Evolutionary conservation across 2,797 vertebrate genomes (phyloP), one percentile per base, ranked within the genome.

Genomic region (Gymnoscopelus braueri): DNA sequence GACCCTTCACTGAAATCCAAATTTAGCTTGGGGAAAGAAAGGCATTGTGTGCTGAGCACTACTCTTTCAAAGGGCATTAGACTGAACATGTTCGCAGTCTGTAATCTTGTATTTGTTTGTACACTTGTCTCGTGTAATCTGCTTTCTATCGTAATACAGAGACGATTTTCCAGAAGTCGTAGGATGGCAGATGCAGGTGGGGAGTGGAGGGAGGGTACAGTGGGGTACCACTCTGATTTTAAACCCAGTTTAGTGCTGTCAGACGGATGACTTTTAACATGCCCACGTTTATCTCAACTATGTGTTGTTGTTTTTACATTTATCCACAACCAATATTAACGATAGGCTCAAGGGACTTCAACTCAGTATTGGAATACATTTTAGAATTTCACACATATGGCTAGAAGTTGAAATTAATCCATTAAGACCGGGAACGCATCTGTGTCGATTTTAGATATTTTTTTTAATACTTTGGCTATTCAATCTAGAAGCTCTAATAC

Each of bases 41-140:
- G 78, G 86, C 88, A 92, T 91, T 94, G 90, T 81, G 39, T 89
- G 83, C 75, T 77, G 81, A 84, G 83, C 73, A 74, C 69, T 76
- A 86, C 88, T 85, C 84, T 84, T 84, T 89, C 91, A 92, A 93
- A 92, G 88, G 90, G 90, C 91, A 92, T 89, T 92, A 92, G 91
- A 91, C 88, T 89, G 85, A 93, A 91, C 87, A 91, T 88, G 87
- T 90, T 89, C 87, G 78, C 87, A 89, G 90, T 83, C 88, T 86
- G 86, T 93, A 93, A 93, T 93, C 92, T 93, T 90, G 87, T 89
- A 90, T 92, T 93, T 93, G 91, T 94, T 93, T 93, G 89, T 81
- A 87, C 87, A 92, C 85, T 93, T 93, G 72, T 89, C 83, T 84
- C 74, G n/a, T 87, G 85, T 94, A 93, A 94, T 93, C 91, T 92